Evolutionary conservation across 1,140 invertebrate species (phyloP), one percentile per base, ranked within the genome.

Genomic region (Fragariocoptes setiger): DNA sequence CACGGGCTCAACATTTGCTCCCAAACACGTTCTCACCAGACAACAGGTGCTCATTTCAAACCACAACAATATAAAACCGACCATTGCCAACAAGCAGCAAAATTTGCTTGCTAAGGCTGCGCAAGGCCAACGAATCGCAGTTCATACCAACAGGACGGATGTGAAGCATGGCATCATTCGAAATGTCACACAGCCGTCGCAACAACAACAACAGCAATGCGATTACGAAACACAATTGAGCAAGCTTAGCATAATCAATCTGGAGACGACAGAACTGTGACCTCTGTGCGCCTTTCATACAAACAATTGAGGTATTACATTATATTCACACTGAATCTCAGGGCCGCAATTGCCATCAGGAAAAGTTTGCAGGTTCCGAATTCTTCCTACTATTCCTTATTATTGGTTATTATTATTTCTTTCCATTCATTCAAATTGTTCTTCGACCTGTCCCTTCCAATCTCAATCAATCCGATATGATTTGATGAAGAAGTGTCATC

Each of bases 191-290:
- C n/a, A 16, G n/a, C n/a, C 13, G 17, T 8, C 36, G 19, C 19
- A 46, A 22, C 46, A 47, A 13, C 19, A 43, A 39, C 39, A 47
- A 19, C 38, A 46, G 20, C 39, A 46, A 40, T 17, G 42, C 19
- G n/a, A 42, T 19, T 17, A 17, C 13, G 15, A 40, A 8, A 2
- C n/a, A 21, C 25, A 14, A 16, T 17, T 19, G 12, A 44, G 41
- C 39, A 35, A 47, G 3, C 42, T 46, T 21, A 37, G 20, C 38
- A 37, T 45, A 15, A 46, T 47, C 20, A 47, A 46, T 46, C 35
- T 47, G 31, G 46, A 47, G 35, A 47, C 46, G 13, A 47, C 46
- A 31, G 46, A 47, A 43, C 35, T 47, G 20, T 47, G 21, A 43
- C 16, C 15, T 17, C 15, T 5, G 16, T 35, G 12, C 31, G 12